Percentiles rank a stretch among this genome's conserved stretches.
Evolutionary conservation across 2,113 vertebrate genomes (phyloP).

Genomic region (Burhinus oedicnemus): DNA sequence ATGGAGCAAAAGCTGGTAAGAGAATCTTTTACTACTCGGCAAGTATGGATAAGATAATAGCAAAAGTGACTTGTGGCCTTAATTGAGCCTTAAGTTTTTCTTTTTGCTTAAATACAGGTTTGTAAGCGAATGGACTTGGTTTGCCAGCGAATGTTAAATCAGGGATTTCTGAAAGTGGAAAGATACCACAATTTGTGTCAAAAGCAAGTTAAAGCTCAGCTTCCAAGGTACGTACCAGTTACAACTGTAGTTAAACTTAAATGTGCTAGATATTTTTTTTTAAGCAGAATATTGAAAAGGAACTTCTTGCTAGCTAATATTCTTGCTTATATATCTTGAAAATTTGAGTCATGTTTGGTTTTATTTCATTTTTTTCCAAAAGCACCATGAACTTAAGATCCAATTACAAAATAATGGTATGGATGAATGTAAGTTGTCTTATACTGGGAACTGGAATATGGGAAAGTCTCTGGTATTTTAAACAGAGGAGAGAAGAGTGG

Average conservation of each 20-base stretch:
- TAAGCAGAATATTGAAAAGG: background rate
- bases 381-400: background rate
- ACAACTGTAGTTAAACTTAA: background rate
- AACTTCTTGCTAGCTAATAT: background rate
- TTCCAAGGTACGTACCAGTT: constrained; percentile 86
- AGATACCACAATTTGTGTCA: constrained; percentile 97
- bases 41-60: background rate
- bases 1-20: background rate
- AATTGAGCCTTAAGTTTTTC: background rate
- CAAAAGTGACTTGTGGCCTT: background rate
- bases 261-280: background rate
- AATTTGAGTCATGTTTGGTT: background rate
- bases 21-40: background rate
- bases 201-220: constrained; percentile 97
- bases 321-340: background rate
- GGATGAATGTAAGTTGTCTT: background rate
- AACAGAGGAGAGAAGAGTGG: background rate
- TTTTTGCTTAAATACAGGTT: constrained; percentile 79
- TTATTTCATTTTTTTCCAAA: background rate
- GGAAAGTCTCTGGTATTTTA: background rate
- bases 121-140: constrained; percentile 98
- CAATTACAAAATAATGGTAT: background rate
- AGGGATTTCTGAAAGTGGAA: constrained; percentile 97
- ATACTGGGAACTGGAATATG: background rate
- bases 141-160: constrained; percentile 95